These are phyloP conservation scores for Atherinomorus stipes DNA, from an alignment of 2,113 vertebrate species.

Conservation along the genomic window DNA sequence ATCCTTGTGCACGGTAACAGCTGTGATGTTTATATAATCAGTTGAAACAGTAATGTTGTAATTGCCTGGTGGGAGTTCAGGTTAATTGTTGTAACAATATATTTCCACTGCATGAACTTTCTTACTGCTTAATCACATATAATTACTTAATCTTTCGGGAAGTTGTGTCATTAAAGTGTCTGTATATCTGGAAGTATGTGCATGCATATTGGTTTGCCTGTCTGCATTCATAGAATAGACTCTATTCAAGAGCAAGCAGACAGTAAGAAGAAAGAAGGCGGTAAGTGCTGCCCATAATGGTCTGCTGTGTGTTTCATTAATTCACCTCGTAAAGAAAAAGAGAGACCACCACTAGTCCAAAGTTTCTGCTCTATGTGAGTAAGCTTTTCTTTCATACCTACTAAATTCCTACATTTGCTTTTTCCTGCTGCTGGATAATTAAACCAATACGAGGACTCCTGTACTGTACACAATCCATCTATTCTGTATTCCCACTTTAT, in stretches of 20 bases:
- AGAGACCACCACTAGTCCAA: constrained; percentile 35
- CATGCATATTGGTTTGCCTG: background rate
- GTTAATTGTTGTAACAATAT: constrained; percentile 42
- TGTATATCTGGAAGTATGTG: background rate
- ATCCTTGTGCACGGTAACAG: background rate
- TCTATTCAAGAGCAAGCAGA: constrained; percentile 11
- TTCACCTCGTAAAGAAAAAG: constrained; percentile 59
- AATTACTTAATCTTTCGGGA: constrained; percentile 33
- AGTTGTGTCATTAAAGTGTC: constrained; percentile 18
- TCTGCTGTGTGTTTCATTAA: constrained; percentile 47
- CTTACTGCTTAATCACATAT: constrained; percentile 27
- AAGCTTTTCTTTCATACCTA: background rate
- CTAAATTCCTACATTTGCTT: background rate
- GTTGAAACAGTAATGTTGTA: constrained; percentile 34
- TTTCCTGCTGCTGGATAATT: constrained; percentile 16
- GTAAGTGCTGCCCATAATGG: constrained; percentile 48
- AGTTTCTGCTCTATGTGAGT: constrained; percentile 4
- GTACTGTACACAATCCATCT: background rate
- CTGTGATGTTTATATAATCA: constrained; percentile 22
- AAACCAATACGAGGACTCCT: background rate
- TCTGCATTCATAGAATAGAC: constrained; percentile 13
- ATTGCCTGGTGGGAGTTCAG: constrained; percentile 38
- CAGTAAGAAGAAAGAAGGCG: constrained; percentile 15
- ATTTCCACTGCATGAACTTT: constrained; percentile 43
- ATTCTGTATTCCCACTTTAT: too few species aligned